phyloP scores from a whole-genome alignment of 2,888 invertebrate genomes.

The Drepana falcataria region DNA sequence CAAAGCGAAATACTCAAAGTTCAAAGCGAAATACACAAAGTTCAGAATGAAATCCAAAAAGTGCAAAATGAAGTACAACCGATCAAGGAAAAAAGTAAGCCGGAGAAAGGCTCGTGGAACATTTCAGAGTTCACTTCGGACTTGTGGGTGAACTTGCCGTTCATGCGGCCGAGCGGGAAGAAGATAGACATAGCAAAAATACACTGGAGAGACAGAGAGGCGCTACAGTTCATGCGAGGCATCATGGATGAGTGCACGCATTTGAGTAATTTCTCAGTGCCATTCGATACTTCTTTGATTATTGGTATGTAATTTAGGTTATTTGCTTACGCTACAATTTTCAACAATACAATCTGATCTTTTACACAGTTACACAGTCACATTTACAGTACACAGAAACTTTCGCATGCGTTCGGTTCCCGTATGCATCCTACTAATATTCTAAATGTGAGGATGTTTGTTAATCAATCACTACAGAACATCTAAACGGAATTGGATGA shows the following conservation, averaged over 20 bases:
- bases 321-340: neutral
- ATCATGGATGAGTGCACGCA: constrained; percentile 99
- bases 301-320: constrained; percentile 71
- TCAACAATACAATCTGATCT: no score
- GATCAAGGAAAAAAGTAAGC: constrained; percentile 15
- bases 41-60: neutral
- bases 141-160: constrained; percentile 58
- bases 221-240: constrained; percentile 95
- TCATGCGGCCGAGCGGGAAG: constrained; percentile 47
- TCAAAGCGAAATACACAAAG: neutral
- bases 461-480: no score
- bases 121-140: constrained; percentile 58
- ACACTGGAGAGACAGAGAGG: constrained; percentile 87
- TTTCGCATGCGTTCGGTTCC: no score
- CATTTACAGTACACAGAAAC: no score
- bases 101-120: constrained; percentile 52
- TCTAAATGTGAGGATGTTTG: no score
- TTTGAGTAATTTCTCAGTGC: constrained; percentile 93
- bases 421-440: no score
- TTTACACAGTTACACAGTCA: no score
- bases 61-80: neutral
- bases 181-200: constrained; percentile 80
- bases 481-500: no score
- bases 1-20: neutral
- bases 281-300: constrained; percentile 92